Evolutionary conservation across 2,888 invertebrate species (phyloP).

Genomic region (Osmoderma eremita): DNA sequence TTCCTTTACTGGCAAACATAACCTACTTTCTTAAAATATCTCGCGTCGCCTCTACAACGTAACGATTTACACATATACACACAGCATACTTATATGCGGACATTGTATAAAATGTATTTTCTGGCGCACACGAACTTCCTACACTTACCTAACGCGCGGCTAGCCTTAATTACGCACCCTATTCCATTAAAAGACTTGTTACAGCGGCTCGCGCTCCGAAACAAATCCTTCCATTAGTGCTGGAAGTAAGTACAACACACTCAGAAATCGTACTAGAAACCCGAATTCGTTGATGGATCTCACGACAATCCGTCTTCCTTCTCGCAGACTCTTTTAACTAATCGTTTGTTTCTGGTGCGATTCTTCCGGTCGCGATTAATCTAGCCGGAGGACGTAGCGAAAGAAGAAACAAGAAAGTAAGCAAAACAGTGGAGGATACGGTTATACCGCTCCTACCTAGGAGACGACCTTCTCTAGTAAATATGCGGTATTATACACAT

Average conservation of each 20-base stretch:
- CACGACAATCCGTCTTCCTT: slow-evolving; percentile 19
- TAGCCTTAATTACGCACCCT: slow-evolving; percentile 21
- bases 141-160: slow-evolving; percentile 24
- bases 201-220: not conserved
- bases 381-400: slow-evolving; percentile 3
- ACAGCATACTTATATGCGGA: not conserved
- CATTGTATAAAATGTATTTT: slow-evolving; percentile 16
- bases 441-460: slow-evolving; percentile 15
- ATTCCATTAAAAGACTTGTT: slow-evolving; percentile 28
- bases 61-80: slow-evolving; percentile 9
- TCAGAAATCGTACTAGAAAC: slow-evolving; percentile 8
- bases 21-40: slow-evolving; percentile 31
- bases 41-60: not conserved
- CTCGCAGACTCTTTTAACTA: slow-evolving; percentile 8
- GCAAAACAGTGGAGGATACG: slow-evolving; percentile 3
- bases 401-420: slow-evolving; percentile 13
- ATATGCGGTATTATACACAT: not conserved
- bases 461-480: slow-evolving; percentile 19
- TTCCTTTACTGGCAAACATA: slow-evolving; percentile 27
- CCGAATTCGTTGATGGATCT: slow-evolving; percentile 21
- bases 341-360: slow-evolving; percentile 10
- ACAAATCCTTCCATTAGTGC: slow-evolving; percentile 30
- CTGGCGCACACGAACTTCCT: slow-evolving; percentile 21
- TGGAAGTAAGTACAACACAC: slow-evolving; percentile 5
- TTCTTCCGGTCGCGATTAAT: slow-evolving; percentile 12